Percentiles rank a stretch among this genome's conserved stretches.
phyloP scores from a whole-genome alignment of 2,113 vertebrate species.

The Centropristis striata region DNA sequence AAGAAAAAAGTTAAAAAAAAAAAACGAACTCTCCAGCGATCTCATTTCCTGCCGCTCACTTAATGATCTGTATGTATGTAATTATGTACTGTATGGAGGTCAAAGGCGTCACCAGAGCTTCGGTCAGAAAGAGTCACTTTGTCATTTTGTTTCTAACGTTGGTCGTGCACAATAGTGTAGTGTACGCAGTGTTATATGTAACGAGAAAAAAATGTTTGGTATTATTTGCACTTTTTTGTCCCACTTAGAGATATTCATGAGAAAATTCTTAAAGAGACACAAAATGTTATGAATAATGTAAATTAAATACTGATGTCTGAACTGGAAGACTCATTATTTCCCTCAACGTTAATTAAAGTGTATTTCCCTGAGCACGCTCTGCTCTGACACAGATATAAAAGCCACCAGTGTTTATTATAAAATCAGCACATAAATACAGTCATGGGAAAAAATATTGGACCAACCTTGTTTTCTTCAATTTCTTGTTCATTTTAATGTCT shows the following conservation, averaged over 20 bases:
- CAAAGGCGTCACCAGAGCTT: conserved; percentile 70
- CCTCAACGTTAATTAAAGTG: conserved; percentile 32
- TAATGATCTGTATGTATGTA: conserved; percentile 76
- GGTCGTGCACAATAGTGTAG: conserved; percentile 86
- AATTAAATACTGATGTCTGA: conserved; percentile 85
- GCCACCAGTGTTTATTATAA: conserved; percentile 27
- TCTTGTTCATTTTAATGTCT: too few species aligned
- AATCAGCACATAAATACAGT: conserved; percentile 2
- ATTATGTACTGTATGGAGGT: conserved; percentile 76
- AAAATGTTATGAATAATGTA: conserved; percentile 85
- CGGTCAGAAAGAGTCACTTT: conserved; percentile 86
- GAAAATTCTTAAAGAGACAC: conserved; percentile 76
- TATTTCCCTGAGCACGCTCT: conserved; percentile 28
- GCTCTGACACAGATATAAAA: conserved; percentile 26
- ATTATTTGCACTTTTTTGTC: conserved; percentile 87
- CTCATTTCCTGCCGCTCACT: conserved; percentile 60
- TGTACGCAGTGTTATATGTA: conserved; percentile 87
- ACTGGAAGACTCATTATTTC: conserved; percentile 50
- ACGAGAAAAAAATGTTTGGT: conserved; percentile 81
- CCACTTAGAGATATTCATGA: conserved; percentile 73
- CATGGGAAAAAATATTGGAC: too few species aligned
- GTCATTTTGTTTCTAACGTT: conserved; percentile 82
- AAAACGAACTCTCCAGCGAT: conserved; percentile 2
- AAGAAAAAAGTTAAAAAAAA: background rate
- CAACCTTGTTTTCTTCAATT: too few species aligned